Percentiles rank a stretch among this genome's conserved stretches.
Evolutionary conservation across 2,888 invertebrate species (phyloP).

Genomic region (Amiota communis): DNA sequence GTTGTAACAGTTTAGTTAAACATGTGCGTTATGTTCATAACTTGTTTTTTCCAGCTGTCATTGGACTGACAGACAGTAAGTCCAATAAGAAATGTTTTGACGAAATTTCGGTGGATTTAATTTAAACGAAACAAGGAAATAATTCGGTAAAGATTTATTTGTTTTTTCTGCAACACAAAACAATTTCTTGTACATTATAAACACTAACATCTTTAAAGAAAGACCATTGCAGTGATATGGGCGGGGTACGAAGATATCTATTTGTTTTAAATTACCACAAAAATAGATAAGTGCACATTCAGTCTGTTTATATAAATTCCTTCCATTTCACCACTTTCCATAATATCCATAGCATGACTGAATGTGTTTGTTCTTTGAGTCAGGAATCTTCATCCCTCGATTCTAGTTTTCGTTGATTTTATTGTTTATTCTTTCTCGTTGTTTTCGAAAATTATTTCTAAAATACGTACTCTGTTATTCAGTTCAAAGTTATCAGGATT

Average conservation of each 20-base stretch:
- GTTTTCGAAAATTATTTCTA: constrained; percentile 33
- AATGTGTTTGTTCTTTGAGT: neutral
- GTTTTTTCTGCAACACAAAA: neutral
- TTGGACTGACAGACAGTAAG: constrained; percentile 30
- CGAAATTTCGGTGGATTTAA: constrained; percentile 43
- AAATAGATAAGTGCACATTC: constrained; percentile 60
- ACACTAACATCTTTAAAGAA: neutral
- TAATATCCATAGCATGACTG: neutral
- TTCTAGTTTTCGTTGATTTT: constrained; percentile 4
- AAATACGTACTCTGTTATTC: constrained; percentile 34
- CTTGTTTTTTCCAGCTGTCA: constrained; percentile 8
- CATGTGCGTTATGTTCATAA: no score
- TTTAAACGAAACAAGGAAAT: constrained; percentile 39
- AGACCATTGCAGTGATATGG: neutral
- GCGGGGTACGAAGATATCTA: constrained; percentile 45
- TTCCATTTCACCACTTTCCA: neutral
- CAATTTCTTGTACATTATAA: neutral
- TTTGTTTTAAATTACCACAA: constrained; percentile 69
- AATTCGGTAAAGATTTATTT: constrained; percentile 25
- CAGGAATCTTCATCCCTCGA: neutral
- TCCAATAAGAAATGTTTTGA: constrained; percentile 20
- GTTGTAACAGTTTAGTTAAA: no score
- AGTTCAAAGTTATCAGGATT: constrained; percentile 28
- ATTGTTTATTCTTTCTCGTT: constrained; percentile 39
- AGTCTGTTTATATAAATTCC: constrained; percentile 37